Base-by-base conservation (phyloP, 2,888 invertebrate species). In the Lochmaea crataegi region DNA sequence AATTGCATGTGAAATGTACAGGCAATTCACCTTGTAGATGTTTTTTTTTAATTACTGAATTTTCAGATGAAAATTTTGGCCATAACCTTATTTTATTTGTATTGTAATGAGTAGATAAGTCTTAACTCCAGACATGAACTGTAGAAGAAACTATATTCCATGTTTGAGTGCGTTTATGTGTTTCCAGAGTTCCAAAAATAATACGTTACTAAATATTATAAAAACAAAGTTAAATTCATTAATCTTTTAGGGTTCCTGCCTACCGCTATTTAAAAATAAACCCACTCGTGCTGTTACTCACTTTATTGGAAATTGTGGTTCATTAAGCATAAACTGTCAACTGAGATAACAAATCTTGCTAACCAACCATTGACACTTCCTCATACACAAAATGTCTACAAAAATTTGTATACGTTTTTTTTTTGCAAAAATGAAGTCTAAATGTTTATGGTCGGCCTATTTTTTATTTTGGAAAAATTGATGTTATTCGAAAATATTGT, bases 171-270 rank as follows among this genome's bases (percentile, higher is more conserved):
- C 45, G 45, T 56, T 56, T 16, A 11, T 56, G 56, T 16, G 18
- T 56, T 18, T 18, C 7, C 18, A 18, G 56, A 5, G 16, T 56
- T 56, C 56, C 18, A 56, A 56, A 56, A 56, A 56, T 56, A 56
- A 56, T 18, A 11, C 56, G 56, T 56, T 56, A 56, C 56, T 56
- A 56, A 56, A 56, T 18, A 14, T 56, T 56, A 56, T 56, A 18
- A 56, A 56, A 18, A 56, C 18, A 56, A 56, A 56, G 56, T 56
- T 56, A 3, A 56, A 56, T 56, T 56, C 56, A 56, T 56, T 18
- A 56, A 56, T 56, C 56, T 56, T 18, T 56, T 56, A 56, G 56
- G 56, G 56, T 56, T 18, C 56, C 18, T 18, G 56, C 56, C 56
- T 14, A 11, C 56, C 18, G 11, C 11, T 56, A 18, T 56, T 18